A percentile compares a stretch with the other conserved stretches of the same genome.
phyloP scores from a whole-genome alignment of 2,888 invertebrate species.

The Parnassius glacialis region DNA sequence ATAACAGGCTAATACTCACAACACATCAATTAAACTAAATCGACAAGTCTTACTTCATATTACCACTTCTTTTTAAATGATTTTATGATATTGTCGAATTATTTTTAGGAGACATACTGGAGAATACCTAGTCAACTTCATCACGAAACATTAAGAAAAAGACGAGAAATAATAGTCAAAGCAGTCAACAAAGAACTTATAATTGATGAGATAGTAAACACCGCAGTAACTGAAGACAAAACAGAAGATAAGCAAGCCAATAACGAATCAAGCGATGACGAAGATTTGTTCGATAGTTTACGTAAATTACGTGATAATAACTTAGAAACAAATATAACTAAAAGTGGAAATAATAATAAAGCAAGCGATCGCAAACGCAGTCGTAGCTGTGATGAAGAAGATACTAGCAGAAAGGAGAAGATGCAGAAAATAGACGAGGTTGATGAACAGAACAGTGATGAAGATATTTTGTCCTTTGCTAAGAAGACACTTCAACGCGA shows the following conservation, averaged over 20 bases:
- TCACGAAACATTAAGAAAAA: constrained; percentile 77
- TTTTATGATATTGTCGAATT: not conserved
- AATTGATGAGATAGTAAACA: constrained; percentile 38
- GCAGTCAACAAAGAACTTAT: constrained; percentile 77
- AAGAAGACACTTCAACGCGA: constrained; percentile 66
- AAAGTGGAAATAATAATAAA: constrained; percentile 29
- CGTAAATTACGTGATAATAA: constrained; percentile 58
- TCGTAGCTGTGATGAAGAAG: constrained; percentile 57
- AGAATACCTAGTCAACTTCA: constrained; percentile 86
- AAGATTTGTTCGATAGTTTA: constrained; percentile 67
- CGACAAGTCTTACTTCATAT: not conserved
- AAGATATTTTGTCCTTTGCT: constrained; percentile 69
- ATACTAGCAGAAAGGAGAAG: constrained; percentile 46
- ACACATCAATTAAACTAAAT: too few species aligned
- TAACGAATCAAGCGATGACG: constrained; percentile 60
- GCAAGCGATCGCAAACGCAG: constrained; percentile 53
- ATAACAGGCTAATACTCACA: too few species aligned
- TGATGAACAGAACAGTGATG: constrained; percentile 38
- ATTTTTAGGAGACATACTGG: constrained; percentile 90
- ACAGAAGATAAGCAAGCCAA: constrained; percentile 24
- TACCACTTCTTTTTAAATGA: too few species aligned
- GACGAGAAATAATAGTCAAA: constrained; percentile 78
- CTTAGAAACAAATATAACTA: constrained; percentile 18
- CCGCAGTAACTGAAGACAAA: constrained; percentile 22
- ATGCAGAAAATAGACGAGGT: constrained; percentile 63